Evolutionary conservation across 2,113 vertebrate species (phyloP).

Genomic region (Gila orcuttii): DNA sequence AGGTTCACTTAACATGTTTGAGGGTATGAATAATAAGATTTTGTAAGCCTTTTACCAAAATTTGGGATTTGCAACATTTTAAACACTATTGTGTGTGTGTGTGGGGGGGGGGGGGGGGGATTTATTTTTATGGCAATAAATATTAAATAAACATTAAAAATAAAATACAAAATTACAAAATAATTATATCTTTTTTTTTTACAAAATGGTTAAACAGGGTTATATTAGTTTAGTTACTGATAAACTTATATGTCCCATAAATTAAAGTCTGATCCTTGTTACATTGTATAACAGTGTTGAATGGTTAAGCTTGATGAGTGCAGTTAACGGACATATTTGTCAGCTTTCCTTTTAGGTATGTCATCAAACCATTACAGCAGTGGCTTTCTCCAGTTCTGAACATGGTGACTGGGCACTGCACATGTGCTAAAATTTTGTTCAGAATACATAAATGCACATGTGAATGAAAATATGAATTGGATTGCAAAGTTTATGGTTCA

Average conservation of each 20-base stretch:
- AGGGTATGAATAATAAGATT: not conserved
- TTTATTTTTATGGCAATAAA: too few relatives aligned
- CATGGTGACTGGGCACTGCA: too few relatives aligned
- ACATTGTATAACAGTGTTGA: not conserved
- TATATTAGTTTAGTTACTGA: not conserved
- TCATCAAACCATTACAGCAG: too few relatives aligned
- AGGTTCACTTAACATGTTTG: not conserved
- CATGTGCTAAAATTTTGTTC: too few relatives aligned
- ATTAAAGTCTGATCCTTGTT: not conserved
- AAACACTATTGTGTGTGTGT: not conserved
- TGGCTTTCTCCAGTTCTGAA: too few relatives aligned
- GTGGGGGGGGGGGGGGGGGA: too few relatives aligned
- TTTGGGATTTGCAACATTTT: not conserved
- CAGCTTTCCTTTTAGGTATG: too few relatives aligned
- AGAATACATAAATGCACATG: too few relatives aligned
- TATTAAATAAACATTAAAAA: not conserved
- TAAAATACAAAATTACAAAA: not conserved
- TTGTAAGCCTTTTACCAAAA: not conserved
- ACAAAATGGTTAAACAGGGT: not conserved
- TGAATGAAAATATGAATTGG: too few relatives aligned
- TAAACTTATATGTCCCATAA: not conserved
- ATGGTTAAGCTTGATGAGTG: not conserved
- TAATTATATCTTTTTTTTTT: not conserved
- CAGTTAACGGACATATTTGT: not conserved
- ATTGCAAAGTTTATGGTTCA: too few relatives aligned